Conservation (phyloP, 1,140 invertebrate species). For the Listronotus oregonensis region DNA sequence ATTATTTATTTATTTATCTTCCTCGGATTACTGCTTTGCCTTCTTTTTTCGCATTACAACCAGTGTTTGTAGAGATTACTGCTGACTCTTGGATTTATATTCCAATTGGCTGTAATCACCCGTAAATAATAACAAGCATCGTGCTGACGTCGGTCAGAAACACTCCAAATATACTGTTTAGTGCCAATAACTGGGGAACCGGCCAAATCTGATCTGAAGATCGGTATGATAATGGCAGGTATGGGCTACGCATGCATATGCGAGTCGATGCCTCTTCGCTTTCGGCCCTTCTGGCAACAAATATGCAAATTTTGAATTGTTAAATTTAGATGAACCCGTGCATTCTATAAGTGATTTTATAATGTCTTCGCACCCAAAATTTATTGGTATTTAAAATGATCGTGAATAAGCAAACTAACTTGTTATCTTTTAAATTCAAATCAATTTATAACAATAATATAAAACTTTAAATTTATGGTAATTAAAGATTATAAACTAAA, state of each 20-base stretch:
- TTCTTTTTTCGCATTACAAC: too few relatives aligned
- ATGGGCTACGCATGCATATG: constrained; percentile 25
- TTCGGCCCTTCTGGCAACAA: constrained; percentile 8
- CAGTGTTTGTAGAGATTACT: too few relatives aligned
- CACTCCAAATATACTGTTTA: constrained; percentile 31
- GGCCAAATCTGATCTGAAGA: constrained; percentile 31
- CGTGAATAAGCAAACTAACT: too few relatives aligned
- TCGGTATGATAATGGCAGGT: constrained; percentile 32
- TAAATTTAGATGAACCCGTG: constrained; percentile 18
- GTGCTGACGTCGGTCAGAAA: constrained; percentile 26
- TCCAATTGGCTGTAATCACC: constrained; percentile 29
- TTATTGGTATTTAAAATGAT: too few relatives aligned
- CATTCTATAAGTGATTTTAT: background rate
- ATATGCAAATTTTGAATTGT: constrained; percentile 25
- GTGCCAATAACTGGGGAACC: constrained; percentile 29
- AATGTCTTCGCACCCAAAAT: too few relatives aligned
- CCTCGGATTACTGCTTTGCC: too few relatives aligned
- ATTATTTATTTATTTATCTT: too few relatives aligned
- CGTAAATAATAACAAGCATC: constrained; percentile 29
- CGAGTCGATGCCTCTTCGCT: background rate
- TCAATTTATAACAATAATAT: too few relatives aligned
- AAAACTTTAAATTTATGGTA: too few relatives aligned
- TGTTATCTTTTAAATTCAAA: too few relatives aligned
- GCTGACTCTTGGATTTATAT: constrained; percentile 11
- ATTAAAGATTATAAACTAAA: too few relatives aligned